Evolutionary conservation across 2,888 invertebrate species (phyloP), one percentile per base, ranked within the genome.

Genomic region (Latrodectus hesperus): DNA sequence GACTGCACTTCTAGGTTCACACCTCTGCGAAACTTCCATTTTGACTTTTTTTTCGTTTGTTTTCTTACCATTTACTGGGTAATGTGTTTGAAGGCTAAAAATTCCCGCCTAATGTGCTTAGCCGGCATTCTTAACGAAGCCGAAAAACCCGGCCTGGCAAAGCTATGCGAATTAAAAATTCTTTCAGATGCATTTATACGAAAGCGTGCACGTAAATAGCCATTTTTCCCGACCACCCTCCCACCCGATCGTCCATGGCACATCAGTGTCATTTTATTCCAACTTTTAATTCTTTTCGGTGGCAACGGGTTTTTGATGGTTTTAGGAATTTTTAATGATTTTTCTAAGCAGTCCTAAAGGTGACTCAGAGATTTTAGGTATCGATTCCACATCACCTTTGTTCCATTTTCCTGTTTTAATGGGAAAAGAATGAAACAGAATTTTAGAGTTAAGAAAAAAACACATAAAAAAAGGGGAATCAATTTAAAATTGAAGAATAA

Each of bases 401-500:
- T 84, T 70, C 64, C 64, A 70, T 49, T 64, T 78, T 84, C 26
- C 68, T 78, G 65, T 72, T 80, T 86, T 86, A 80, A 86, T 80
- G 79, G 80, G 85, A 75, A 80, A 86, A 86, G 85, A 80, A 86
- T 86, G 79, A 80, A 85, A 85, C 60, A 49, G 70, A 74, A 85
- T 65, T 79, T 68, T 70, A 80, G 67, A 79, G 38, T 16, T 26
- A 14, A 64, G 12, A 76, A 64, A 17, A 68, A 70, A 51, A 38
- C 38, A 38, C 38, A 38, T 38, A 38, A 38, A 38, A 38, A 38
- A 60, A 65, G n/a, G 67, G 67, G 79, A 86, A 76, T 86, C 80
- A 80, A 80, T 86, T 86, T 86, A 76, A 80, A 86, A 80, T 80
- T 86, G 85, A 86, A 76, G 85, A 75, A 80, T 86, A 86, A 86